Base-by-base conservation (phyloP, 53 echinoderm and acorn worm species). In the Glandiceps talaboti region DNA sequence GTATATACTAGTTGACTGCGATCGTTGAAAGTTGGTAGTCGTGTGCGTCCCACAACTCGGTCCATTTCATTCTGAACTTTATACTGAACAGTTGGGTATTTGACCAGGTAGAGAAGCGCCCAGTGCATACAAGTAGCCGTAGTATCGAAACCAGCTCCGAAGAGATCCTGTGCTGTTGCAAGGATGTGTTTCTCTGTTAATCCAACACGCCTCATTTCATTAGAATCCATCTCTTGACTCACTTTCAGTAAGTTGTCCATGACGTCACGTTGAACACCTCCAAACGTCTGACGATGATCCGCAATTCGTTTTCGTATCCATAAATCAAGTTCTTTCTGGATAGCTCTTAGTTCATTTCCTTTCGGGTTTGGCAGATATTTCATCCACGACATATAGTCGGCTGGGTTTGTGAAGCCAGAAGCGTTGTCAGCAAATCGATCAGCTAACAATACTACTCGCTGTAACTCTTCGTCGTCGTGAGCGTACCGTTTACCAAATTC, bases 61-160 rank as follows among this genome's bases (percentile, higher is more conserved):
- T 86, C 86, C 26, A 91, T 31, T 75, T 97, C 99, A 1, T 85
- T 85, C n/a, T 93, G 91, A 0, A 97, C 79, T 20, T 80, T 83
- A 27, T 77, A 73, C 81, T 97, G 99, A 33, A 89, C 79, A 27
- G 91, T 88, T 1, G 89, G 91, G 83, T 89, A 74, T 12, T 88
- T 77, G 10, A 90, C 86, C 84, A 85, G 81, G 45, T 88, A 82
- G 25, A 88, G 79, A 26, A 94, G 27, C 25, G 85, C 77, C 92
- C 95, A 92, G 28, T 84, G 82, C 27, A 94, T 76, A 27, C 82
- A 80, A 1, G 90, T 75, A 0, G 92, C 80, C 25, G 90, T 83
- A 6, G 95, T 94, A 26, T 92, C 95, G 33, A 94, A 90, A 25
- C 92, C 95, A 29, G 95, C 95, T 1, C 90, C 92, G 45, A 90